These are phyloP conservation scores for Dryas iulia DNA, from an alignment of 1,140 invertebrate species.

Conservation along the genomic window DNA sequence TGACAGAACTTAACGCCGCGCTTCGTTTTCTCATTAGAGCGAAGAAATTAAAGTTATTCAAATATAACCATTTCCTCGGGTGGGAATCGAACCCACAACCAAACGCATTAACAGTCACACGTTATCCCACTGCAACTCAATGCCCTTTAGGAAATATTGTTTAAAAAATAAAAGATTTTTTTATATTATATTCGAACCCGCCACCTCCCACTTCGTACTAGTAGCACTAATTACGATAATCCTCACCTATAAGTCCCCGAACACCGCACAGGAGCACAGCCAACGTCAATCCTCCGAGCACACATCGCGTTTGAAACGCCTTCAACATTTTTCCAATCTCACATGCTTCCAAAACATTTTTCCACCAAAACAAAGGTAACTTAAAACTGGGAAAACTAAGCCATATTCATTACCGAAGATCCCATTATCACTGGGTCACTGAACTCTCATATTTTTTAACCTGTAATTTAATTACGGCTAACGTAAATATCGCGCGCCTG, in stretches of 20 bases:
- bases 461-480: slow-evolving; percentile 64
- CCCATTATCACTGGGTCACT: slow-evolving; percentile 54
- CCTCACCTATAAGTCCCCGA: slow-evolving; percentile 64
- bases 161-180: too few species aligned
- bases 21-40: too few species aligned
- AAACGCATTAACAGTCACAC: too few species aligned
- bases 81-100: too few species aligned
- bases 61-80: too few species aligned
- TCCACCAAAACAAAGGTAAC: slow-evolving; percentile 44
- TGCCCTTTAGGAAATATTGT: too few species aligned
- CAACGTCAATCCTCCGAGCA: slow-evolving; percentile 58
- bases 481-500: slow-evolving; percentile 55
- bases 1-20: too few species aligned
- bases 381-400: slow-evolving; percentile 40
- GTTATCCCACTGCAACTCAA: too few species aligned
- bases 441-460: slow-evolving; percentile 44
- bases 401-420: slow-evolving; percentile 51
- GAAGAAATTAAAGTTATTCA: too few species aligned
- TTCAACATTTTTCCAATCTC: slow-evolving; percentile 73
- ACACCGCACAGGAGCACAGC: slow-evolving; percentile 42
- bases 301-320: slow-evolving; percentile 55
- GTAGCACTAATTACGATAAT: neutral
- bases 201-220: too few species aligned
- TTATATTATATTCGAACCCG: too few species aligned
- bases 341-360: slow-evolving; percentile 66